A percentile compares a stretch with the other conserved stretches of the same genome.
These are phyloP conservation scores for Microcebus murinus DNA, from an alignment of 2,113 vertebrate genomes.

Conservation along the genomic window DNA sequence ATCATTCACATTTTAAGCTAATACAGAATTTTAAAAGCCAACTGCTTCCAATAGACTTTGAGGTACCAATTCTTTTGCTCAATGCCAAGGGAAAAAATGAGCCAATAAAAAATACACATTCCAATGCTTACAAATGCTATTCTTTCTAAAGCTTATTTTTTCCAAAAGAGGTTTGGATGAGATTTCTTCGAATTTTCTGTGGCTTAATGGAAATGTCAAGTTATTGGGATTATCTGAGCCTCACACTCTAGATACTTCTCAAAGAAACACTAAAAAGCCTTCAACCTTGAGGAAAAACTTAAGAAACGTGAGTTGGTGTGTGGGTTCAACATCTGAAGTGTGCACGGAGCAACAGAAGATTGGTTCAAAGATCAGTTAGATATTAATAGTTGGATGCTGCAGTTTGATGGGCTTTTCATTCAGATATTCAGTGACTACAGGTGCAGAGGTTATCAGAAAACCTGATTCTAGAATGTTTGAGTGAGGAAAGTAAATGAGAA, in stretches of 20 bases:
- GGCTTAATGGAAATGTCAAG: background rate
- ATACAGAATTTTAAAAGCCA: constrained; percentile 56
- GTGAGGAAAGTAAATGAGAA: background rate
- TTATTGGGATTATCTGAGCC: background rate
- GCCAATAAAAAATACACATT: constrained; percentile 72
- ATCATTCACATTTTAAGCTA: constrained; percentile 74
- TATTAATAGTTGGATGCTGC: too few species aligned
- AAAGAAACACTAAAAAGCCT: constrained; percentile 21
- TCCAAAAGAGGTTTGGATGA: background rate
- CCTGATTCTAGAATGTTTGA: background rate
- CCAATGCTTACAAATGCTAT: constrained; percentile 65
- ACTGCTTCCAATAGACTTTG: constrained; percentile 78
- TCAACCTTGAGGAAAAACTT: background rate
- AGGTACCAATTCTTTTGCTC: constrained; percentile 75
- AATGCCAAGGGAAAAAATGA: constrained; percentile 52
- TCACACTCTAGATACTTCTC: background rate
- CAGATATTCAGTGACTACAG: background rate
- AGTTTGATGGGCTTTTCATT: background rate
- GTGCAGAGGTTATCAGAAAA: background rate
- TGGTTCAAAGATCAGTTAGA: background rate
- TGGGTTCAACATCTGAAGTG: background rate
- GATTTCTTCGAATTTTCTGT: constrained; percentile 14
- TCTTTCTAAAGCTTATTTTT: constrained; percentile 70
- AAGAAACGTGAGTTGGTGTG: background rate
- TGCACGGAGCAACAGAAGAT: background rate